Base-by-base conservation (phyloP, 2,797 vertebrate species). In the Enteromius afrohamiltoni region DNA sequence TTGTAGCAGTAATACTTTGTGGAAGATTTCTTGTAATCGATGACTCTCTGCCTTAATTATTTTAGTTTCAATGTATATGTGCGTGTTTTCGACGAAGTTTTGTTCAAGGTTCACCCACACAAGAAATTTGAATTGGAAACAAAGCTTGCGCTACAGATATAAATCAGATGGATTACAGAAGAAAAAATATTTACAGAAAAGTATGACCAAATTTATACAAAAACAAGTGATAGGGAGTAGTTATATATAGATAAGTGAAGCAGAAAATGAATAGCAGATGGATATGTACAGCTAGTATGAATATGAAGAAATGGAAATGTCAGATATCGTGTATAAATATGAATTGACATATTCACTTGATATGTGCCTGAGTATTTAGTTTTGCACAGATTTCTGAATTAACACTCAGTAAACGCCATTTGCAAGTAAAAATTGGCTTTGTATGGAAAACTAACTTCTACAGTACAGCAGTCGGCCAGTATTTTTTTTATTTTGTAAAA, bases 11-110 rank as follows among this genome's bases (percentile, higher is more conserved):
- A 23, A 23, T 16, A 69, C 23, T 83, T 65, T 11, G 8, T 77
- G 45, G 37, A 77, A 73, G 77, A 21, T 58, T 77, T 34, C 78
- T 49, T 74, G 69, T 55, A 70, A 79, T 74, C 42, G 8, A 34
- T 75, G 31, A 13, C 4, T 40, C 23, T 83, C 21, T n/a, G 45
- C 17, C 14, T 53, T 71, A n/a, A 82, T 71, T 60, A 42, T 58
- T 70, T 62, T 71, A 62, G 37, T 45, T 70, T 31, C 51, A 65
- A 29, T 79, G 78, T 29, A 42, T 70, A 26, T 26, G 58, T 55
- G 23, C 1, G 6, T 71, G 9, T 60, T 71, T 71, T 60, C 6
- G 40, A 45, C n/a, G n/a, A n/a, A 76, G 51, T 26, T 40, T 76
- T 76, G 13, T 37, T 58, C 8, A n/a, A 40, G 14, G 21, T 76